Conservation (phyloP, 2,113 vertebrate species). For the Zootoca vivipara region DNA sequence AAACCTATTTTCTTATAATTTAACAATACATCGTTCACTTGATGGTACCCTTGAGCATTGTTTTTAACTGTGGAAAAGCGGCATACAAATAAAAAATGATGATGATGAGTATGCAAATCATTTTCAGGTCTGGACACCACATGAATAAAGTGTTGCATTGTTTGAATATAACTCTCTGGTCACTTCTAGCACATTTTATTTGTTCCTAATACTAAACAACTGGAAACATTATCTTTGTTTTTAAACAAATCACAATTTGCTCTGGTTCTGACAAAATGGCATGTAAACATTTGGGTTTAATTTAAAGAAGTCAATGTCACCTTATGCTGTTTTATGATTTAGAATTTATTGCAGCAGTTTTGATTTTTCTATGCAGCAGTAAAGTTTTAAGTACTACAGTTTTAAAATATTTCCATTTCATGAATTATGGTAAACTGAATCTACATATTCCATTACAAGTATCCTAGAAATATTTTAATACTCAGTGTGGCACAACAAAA, state of each 20-base stretch:
- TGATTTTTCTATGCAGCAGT: background rate
- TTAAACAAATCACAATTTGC: background rate
- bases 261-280: background rate
- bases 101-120: no score
- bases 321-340: background rate
- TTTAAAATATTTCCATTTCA: background rate
- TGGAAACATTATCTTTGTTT: background rate
- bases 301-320: background rate
- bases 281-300: background rate
- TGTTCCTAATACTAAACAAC: no score
- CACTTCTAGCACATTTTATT: no score
- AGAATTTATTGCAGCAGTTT: background rate
- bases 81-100: no score
- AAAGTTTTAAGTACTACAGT: background rate
- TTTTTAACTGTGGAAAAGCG: no score
- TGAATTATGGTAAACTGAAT: background rate
- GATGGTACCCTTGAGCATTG: no score
- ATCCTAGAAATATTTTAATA: fast-evolving
- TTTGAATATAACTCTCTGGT: no score
- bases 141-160: no score
- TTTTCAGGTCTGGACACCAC: no score
- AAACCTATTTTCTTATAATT: no score
- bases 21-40: no score
- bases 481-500: background rate
- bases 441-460: background rate